These are phyloP conservation scores for Brenthis ino DNA, from an alignment of 2,888 invertebrate genomes.

Conservation along the genomic window DNA sequence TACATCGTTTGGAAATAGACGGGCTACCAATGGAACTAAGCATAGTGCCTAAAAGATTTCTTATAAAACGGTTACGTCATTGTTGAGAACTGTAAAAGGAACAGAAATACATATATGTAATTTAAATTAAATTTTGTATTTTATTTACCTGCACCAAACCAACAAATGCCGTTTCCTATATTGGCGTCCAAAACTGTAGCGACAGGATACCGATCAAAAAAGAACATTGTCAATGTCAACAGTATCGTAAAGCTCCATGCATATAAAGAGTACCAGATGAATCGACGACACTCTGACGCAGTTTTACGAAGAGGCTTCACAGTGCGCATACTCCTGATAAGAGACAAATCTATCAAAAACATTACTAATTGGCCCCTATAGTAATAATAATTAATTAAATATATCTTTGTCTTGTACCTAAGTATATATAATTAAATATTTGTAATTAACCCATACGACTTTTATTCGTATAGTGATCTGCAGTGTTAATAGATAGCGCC, in stretches of 20 bases:
- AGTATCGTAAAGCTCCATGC: conserved; percentile 86
- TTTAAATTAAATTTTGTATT: background rate
- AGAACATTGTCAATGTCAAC: conserved; percentile 79
- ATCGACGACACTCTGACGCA: conserved; percentile 78
- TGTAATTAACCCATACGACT: no score
- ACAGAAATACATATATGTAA: background rate
- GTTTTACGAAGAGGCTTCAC: conserved; percentile 71
- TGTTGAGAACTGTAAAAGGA: no score
- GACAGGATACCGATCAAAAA: conserved; percentile 77
- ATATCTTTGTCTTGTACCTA: background rate
- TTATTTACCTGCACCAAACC: conserved; percentile 84
- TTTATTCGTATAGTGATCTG: no score
- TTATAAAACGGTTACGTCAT: no score
- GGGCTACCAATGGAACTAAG: no score
- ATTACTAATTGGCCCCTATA: no score
- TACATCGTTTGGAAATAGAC: no score
- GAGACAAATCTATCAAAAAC: background rate
- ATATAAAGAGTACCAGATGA: conserved; percentile 85
- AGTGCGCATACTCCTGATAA: conserved; percentile 71
- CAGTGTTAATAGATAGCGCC: no score
- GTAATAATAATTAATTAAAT: background rate
- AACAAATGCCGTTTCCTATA: conserved; percentile 84
- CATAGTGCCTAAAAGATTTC: no score
- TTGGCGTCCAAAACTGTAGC: conserved; percentile 76
- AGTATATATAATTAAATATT: no score